Base-by-base conservation (phyloP, 2,888 invertebrate species). In the Eupithecia abbreviata region DNA sequence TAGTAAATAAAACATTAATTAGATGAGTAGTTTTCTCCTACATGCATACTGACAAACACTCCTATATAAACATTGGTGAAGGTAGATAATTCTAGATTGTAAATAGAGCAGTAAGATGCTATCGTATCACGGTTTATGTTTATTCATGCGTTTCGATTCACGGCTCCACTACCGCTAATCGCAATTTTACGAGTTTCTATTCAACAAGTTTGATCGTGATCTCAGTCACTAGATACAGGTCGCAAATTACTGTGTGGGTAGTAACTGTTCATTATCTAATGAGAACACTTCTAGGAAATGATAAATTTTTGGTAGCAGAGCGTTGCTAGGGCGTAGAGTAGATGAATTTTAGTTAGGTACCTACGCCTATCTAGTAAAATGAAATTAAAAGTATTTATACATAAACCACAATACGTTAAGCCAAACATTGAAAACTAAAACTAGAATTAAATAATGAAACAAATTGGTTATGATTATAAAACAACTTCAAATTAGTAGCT, bases 131-230 rank as follows among this genome's bases (percentile, higher is more conserved):
- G 13, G 10, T 68, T 45, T 43, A 68, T 45, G n/a, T 42, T n/a
- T 45, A 18, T 45, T 68, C n/a, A 68, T 68, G 15, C 13, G 58
- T 71, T 47, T 69, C 71, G 55, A 71, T 42, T 42, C 13, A 62
- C 43, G 12, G 18, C 42, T 72, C 7, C 65, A 10, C 13, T 65
- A 65, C 43, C 13, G 58, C 51, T 73, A 62, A 69, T 74, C 55
- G 69, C 47, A 62, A 74, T 69, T 74, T 69, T 68, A 74, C 49
- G 74, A 47, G 70, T 70, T 71, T 49, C 55, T 67, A 51, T 18
- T 69, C 55, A 72, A 66, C 42, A 73, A 51, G 58, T 74, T 45
- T 62, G 69, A 51, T 72, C 41, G 15, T 15, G 45, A 42, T 42
- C 15, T 15, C 10, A 45, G 42, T 67, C 45, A 15, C 67, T 6